Conservation (phyloP, 2,888 invertebrate genomes). For the Steinernema scapterisci region DNA sequence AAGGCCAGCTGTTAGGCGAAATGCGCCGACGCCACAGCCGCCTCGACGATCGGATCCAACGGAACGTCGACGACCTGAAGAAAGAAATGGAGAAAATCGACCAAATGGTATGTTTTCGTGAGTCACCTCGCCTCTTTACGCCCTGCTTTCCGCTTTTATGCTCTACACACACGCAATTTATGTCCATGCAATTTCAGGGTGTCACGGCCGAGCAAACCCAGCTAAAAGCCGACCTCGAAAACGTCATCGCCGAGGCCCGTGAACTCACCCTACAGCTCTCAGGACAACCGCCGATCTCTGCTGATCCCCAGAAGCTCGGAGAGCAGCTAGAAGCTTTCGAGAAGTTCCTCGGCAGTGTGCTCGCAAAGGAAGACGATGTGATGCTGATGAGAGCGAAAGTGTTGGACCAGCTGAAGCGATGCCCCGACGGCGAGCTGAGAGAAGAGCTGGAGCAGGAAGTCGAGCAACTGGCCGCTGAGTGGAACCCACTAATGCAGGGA, state of each 20-base stretch:
- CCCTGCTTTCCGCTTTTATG: neutral
- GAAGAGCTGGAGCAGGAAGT: conserved; percentile 78
- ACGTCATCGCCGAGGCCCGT: neutral
- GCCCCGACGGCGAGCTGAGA: conserved; percentile 73
- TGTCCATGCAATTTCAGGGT: neutral
- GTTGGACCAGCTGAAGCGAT: conserved; percentile 67
- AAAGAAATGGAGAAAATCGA: conserved; percentile 46
- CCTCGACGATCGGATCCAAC: conserved; percentile 34
- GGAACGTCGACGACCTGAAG: conserved; percentile 40
- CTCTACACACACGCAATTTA: neutral
- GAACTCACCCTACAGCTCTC: conserved; percentile 22
- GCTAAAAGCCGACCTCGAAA: conserved; percentile 33
- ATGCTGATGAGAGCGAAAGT: conserved; percentile 86
- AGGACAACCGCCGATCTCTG: conserved; percentile 76
- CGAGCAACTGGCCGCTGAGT: conserved; percentile 78
- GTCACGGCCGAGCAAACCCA: conserved; percentile 39
- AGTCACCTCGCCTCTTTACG: conserved; percentile 7
- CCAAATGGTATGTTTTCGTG: conserved; percentile 31
- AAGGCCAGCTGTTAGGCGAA: conserved; percentile 21
- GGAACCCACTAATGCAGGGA: conserved; percentile 88
- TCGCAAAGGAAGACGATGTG: conserved; percentile 90
- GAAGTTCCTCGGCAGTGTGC: conserved; percentile 85
- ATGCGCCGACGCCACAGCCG: conserved; percentile 18
- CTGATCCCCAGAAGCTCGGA: conserved; percentile 80
- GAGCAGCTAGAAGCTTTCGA: conserved; percentile 80